Evolutionary conservation across 2,113 vertebrate genomes (phyloP), one percentile per base, ranked within the genome.

Genomic region (Spea bombifrons): DNA sequence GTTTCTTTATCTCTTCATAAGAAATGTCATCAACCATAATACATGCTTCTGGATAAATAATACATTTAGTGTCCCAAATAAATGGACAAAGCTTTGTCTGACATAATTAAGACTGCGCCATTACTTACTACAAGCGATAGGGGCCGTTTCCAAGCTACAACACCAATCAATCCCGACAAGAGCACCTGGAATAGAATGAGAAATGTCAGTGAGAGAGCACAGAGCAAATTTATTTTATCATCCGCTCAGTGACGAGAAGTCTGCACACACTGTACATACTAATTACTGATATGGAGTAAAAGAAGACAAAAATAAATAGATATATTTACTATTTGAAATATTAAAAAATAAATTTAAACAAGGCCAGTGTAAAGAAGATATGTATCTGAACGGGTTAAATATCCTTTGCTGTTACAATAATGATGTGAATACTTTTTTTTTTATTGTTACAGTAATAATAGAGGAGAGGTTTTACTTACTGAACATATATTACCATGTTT

Each of bases 61-160:
- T 70, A 59, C 49, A 17, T 52, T 78, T 73, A 65, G 69, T 30
- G 45, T 30, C n/a, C 52, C 15, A 72, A 53, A 43, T 66, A 13
- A 63, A 48, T 10, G 43, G 30, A 45, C 17, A 66, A 45, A 65
- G 9, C 30, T 57, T 10, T 13, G 3, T 10, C 4, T 43, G 59
- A 80, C 44, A 4, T 0, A 16, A 78, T 52, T 30, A 82, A 75
- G 77, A 77, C 45, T 45, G 7, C 3, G 3, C 0, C 48, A n/a
- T 3, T 44, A 89, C 97, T 98, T 88, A 99, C 97, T 95, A 99
- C 97, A 3, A 99, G 92, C 13, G 97, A 98, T 61, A 99, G 92
- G 3, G 97, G 97, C 82, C 97, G 94, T 87, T 99, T 99, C 97
- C 97, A 99, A 46, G 97, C 99, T 85, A 99, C 97, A 55, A 99